Evolutionary conservation across 2,797 vertebrate species (phyloP), one percentile per base, ranked within the genome.

Genomic region (Clamator glandarius): DNA sequence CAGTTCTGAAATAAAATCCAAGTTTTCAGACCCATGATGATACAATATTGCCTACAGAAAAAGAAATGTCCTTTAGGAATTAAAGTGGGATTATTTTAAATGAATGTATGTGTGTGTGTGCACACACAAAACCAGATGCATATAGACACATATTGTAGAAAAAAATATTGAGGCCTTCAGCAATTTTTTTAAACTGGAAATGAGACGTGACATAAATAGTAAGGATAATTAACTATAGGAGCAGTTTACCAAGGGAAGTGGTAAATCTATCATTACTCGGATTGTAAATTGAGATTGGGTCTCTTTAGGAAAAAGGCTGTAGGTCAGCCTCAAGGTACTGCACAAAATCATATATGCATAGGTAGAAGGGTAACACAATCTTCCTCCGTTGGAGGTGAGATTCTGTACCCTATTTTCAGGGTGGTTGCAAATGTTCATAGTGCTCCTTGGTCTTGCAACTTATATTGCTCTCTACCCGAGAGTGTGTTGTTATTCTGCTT

Each of bases 221-320:
- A 96, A 91, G 87, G 94, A 69, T 89, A 96, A 96, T 95, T 96
- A 95, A 84, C 91, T 88, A 31, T 86, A 57, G 89, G 58, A 91
- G 52, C 91, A 89, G 74, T 95, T 93, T 96, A 96, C 84, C 31
- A 44, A 93, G 84, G 92, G 84, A 96, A 96, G 87, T 54, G 91
- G 92, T 96, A 91, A 96, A 95, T 93, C 91, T 82, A 73, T 97
- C 95, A 88, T 54, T 91, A 46, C 82, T 86, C 76, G 82, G 21
- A 55, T 36, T 91, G 46, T 67, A 41, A 66, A 52, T 73, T 51
- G 58, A 81, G 75, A 83, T 76, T 75, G 24, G 4, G 8, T 4
- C 48, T 61, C 80, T 73, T 75, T 25, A 82, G 41, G 28, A 33
- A 31, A 81, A 87, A 44, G 11, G 3, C 50, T 67, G 12, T 68